Percentiles rank a stretch among this genome's conserved stretches.
Conservation (phyloP, 2,888 invertebrate genomes). For the Pemphredon lugubris region DNA sequence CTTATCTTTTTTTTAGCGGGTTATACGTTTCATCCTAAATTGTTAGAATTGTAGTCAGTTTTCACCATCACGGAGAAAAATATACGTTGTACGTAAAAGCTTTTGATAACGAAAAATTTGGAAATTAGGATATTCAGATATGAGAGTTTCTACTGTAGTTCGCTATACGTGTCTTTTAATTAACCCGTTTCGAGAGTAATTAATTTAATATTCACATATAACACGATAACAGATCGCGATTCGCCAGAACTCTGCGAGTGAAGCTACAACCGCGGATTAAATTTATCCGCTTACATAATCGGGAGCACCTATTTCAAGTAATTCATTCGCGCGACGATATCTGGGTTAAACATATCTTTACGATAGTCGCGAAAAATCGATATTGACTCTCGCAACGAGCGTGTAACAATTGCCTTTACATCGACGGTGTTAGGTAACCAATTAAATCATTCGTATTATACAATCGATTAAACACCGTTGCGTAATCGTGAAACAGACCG, state of each 20-base stretch:
- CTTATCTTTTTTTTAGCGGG: too few relatives aligned
- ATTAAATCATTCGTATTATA: constrained; percentile 12
- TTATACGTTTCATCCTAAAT: too few relatives aligned
- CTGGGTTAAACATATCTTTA: background rate
- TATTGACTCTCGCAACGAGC: constrained; percentile 22
- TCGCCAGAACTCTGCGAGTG: background rate
- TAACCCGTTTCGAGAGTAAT: background rate
- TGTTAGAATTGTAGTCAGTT: too few relatives aligned
- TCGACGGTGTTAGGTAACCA: background rate
- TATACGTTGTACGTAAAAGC: too few relatives aligned
- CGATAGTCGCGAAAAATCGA: constrained; percentile 18
- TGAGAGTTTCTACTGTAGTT: too few relatives aligned
- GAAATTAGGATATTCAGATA: too few relatives aligned
- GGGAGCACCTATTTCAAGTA: constrained; percentile 26
- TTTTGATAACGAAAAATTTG: too few relatives aligned
- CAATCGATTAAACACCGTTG: background rate
- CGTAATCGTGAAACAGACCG: background rate
- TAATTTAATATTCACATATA: background rate
- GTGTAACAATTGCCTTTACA: background rate
- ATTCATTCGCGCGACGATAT: constrained; percentile 7
- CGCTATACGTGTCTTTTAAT: too few relatives aligned
- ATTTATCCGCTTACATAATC: constrained; percentile 31
- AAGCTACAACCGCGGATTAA: constrained; percentile 28
- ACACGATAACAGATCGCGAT: too few relatives aligned
- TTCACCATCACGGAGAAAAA: too few relatives aligned